These are phyloP conservation scores for Myotis myotis DNA, from an alignment of 2,797 vertebrate genomes.

Conservation along the genomic window DNA sequence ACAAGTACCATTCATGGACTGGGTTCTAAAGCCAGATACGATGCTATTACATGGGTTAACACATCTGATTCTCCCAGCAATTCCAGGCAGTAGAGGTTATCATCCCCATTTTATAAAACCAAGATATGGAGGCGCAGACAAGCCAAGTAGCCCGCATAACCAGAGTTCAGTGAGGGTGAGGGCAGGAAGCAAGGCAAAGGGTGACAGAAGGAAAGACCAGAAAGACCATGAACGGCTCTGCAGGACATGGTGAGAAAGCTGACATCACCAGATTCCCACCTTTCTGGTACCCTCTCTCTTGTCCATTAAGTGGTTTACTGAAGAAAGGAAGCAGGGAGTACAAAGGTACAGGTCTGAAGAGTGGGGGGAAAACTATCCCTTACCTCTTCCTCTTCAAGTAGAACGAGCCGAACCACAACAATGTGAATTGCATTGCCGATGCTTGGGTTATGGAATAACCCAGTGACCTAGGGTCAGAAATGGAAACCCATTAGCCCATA, in stretches of 20 bases:
- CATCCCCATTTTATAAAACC: not conserved
- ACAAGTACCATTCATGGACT: not conserved
- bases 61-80: not conserved
- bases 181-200: not conserved
- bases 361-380: slow-evolving; percentile 38
- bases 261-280: not conserved
- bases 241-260: not conserved
- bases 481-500: not conserved
- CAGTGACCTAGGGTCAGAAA: slow-evolving; percentile 89
- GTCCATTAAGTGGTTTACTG: not conserved
- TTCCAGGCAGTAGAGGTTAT: not conserved
- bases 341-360: fast-evolving
- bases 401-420: slow-evolving; percentile 94
- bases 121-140: not conserved
- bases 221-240: not conserved
- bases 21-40: not conserved
- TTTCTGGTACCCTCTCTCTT: not conserved
- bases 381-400: slow-evolving; percentile 97
- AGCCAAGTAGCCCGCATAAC: not conserved
- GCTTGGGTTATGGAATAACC: slow-evolving; percentile 95
- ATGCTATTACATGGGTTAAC: not conserved
- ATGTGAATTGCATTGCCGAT: slow-evolving; percentile 98
- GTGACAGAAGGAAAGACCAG: not conserved
- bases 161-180: not conserved
- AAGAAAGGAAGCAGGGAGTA: not conserved